Conservation (phyloP, 2,797 vertebrate genomes). For the Melanotaenia parkinsoni region DNA sequence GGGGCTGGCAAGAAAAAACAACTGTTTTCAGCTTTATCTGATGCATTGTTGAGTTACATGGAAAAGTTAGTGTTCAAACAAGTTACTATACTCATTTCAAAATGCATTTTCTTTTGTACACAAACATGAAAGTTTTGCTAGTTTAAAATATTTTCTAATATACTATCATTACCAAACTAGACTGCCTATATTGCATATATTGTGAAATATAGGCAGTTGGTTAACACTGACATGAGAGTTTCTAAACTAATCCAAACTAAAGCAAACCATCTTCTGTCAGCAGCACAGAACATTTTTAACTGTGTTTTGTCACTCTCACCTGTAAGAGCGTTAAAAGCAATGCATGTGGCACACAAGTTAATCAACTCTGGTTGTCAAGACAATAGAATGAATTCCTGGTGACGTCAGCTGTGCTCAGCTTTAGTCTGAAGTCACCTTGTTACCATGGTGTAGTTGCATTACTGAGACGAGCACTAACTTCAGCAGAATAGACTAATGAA, state of each 20-base stretch:
- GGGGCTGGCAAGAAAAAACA: slow-evolving; percentile 11
- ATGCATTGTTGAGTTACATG: neutral
- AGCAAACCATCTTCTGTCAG: neutral
- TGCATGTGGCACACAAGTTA: slow-evolving; percentile 63
- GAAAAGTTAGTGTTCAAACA: neutral
- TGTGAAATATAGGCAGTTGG: neutral
- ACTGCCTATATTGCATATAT: neutral
- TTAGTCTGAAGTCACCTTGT: slow-evolving; percentile 60
- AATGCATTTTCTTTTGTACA: neutral
- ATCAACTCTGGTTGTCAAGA: slow-evolving; percentile 75
- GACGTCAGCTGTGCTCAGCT: slow-evolving; percentile 67
- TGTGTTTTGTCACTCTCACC: slow-evolving; percentile 17
- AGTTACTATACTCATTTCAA: neutral
- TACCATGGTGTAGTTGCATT: slow-evolving; percentile 75
- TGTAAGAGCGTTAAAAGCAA: slow-evolving; percentile 31
- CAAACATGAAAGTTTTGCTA: neutral
- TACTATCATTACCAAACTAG: neutral
- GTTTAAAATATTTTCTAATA: slow-evolving; percentile 5
- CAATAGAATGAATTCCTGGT: slow-evolving; percentile 66
- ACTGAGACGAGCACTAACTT: slow-evolving; percentile 64
- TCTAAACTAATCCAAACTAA: slow-evolving; percentile 5
- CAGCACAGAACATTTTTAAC: slow-evolving; percentile 3
- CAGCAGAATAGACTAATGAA: slow-evolving; percentile 54
- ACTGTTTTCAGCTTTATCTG: slow-evolving; percentile 1
- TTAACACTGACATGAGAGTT: slow-evolving; percentile 1